phyloP scores from a whole-genome alignment of 2,797 vertebrate genomes.

The Threskiornis aethiopicus region DNA sequence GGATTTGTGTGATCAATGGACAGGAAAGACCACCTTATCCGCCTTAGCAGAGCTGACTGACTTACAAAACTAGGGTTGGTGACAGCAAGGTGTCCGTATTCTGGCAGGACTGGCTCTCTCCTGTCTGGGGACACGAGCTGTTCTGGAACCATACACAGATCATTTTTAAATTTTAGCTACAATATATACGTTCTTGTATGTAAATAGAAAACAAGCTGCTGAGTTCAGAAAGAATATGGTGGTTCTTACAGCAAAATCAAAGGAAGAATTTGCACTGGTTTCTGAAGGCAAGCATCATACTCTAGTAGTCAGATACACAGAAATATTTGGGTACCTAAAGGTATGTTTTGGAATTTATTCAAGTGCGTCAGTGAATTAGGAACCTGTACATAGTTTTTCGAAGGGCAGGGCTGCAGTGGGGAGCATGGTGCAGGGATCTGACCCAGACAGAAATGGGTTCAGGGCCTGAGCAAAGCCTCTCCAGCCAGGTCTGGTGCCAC shows the following conservation, averaged over 20 bases:
- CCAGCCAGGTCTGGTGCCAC: not conserved
- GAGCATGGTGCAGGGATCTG: not conserved
- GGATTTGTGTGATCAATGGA: slow-evolving; percentile 47
- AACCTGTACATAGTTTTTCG: not conserved
- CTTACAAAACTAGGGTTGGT: not conserved
- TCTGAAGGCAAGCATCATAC: not conserved
- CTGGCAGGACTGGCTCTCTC: not conserved
- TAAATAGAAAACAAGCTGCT: not conserved
- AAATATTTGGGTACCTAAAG: not conserved
- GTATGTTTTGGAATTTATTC: not conserved
- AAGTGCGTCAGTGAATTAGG: not conserved
- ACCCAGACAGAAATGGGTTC: not conserved
- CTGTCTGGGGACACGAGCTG: not conserved
- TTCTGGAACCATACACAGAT: not conserved
- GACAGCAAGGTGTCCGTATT: not conserved
- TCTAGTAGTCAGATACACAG: not conserved
- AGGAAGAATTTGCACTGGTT: not conserved
- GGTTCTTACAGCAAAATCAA: not conserved
- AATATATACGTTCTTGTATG: not conserved
- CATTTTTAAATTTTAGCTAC: not conserved
- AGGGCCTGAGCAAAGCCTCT: not conserved
- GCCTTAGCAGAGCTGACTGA: not conserved
- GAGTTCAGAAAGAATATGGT: not conserved
- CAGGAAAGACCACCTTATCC: slow-evolving; percentile 36
- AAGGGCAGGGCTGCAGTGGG: not conserved